Percentiles rank a stretch among this genome's conserved stretches.
Evolutionary conservation across 1,140 invertebrate species (phyloP).

Genomic region (Lucilia cuprina): DNA sequence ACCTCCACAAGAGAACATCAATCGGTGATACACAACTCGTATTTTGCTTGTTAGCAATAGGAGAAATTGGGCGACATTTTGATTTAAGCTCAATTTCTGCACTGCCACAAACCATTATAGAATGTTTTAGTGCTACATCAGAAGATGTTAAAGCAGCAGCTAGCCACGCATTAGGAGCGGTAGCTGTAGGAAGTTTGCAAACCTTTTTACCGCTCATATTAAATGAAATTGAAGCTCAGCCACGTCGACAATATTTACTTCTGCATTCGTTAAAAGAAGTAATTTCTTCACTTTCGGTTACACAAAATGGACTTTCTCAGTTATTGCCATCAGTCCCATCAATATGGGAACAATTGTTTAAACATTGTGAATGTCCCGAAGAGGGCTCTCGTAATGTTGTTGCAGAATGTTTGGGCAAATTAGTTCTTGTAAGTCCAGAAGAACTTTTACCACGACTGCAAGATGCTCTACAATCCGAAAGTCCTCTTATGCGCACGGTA

Average conservation of each 20-base stretch:
- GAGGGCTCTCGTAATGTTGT: conserved; percentile 98
- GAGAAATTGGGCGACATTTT: conserved; percentile 93
- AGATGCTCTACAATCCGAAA: conserved; percentile 77
- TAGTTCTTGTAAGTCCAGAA: conserved; percentile 92
- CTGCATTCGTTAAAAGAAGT: conserved; percentile 98
- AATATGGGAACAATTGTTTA: conserved; percentile 88
- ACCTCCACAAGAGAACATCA: conserved; percentile 75
- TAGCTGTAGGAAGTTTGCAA: conserved; percentile 93
- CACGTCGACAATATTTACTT: conserved; percentile 93
- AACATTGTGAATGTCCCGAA: conserved; percentile 94
- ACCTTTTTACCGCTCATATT: conserved; percentile 95
- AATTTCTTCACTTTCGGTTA: conserved; percentile 85
- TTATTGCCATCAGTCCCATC: conserved; percentile 86
- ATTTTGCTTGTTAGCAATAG: conserved; percentile 92
- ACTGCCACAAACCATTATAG: conserved; percentile 77
- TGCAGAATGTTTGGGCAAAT: conserved; percentile 96
- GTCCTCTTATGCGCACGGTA: conserved; percentile 90
- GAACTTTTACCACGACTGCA: conserved; percentile 81
- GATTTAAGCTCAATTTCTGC: conserved; percentile 82
- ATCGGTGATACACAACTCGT: conserved; percentile 81
- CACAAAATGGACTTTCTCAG: conserved; percentile 76
- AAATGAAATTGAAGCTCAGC: conserved; percentile 90
- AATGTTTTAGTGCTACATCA: conserved; percentile 78
- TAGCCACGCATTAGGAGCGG: conserved; percentile 93
- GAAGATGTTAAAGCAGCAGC: conserved; percentile 95